Conservation (phyloP, 1,140 invertebrate genomes). For the Radopholus similis region DNA sequence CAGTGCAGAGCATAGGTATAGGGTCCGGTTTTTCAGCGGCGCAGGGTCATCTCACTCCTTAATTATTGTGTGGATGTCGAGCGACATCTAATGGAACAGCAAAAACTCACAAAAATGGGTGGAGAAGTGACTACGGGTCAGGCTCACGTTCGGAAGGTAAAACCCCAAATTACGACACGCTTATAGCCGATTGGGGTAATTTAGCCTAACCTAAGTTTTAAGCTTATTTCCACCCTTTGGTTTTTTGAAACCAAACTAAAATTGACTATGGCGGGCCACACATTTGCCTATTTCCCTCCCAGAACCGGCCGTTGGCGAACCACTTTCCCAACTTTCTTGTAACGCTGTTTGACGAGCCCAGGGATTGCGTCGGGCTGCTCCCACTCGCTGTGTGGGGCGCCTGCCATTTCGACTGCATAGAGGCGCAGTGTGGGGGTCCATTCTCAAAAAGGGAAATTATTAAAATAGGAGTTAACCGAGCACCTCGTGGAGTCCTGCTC, state of each 20-base stretch:
- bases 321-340: background rate
- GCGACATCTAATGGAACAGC: background rate
- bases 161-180: background rate
- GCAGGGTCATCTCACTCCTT: background rate
- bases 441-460: background rate
- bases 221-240: background rate
- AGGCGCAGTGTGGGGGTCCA: no score
- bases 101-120: background rate
- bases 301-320: background rate
- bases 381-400: constrained; percentile 9
- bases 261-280: background rate
- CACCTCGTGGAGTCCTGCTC: background rate
- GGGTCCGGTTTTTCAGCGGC: background rate
- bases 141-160: background rate
- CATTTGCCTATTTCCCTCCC: background rate
- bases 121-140: background rate
- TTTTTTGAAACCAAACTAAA: background rate
- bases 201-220: no score
- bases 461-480: constrained; percentile 9
- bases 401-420: constrained; percentile 4
- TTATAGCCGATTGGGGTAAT: background rate
- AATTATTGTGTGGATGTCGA: constrained; percentile 15
- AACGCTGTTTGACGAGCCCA: constrained; percentile 12
- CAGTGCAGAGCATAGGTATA: background rate
- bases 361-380: background rate